phyloP scores from a whole-genome alignment of 1,140 invertebrate genomes.

The Drosophila sulfurigaster region DNA sequence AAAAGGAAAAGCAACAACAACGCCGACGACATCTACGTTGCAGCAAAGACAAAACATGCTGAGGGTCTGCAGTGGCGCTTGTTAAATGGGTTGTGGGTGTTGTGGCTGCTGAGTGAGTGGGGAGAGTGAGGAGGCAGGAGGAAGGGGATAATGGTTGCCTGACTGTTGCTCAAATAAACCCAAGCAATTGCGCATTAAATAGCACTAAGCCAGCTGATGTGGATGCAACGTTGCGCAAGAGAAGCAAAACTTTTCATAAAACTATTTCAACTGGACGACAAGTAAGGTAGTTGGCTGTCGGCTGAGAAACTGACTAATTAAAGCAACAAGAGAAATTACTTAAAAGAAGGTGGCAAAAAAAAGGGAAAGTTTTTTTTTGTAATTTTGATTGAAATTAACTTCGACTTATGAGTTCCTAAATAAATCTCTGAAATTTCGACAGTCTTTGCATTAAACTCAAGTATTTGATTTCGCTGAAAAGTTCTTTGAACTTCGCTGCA shows the following conservation, averaged over 20 bases:
- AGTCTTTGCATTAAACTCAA: no score
- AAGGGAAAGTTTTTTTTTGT: no score
- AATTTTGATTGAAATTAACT: no score
- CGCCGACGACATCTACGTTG: not conserved
- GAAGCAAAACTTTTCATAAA: constrained; percentile 8
- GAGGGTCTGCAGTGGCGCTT: constrained; percentile 28
- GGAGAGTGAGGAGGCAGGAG: not conserved
- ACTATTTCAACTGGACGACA: constrained; percentile 15
- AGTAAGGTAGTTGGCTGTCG: not conserved
- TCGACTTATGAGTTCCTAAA: no score
- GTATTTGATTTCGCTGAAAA: constrained; percentile 19
- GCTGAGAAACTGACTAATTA: constrained; percentile 5
- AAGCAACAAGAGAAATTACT: not conserved
- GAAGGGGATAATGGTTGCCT: constrained; percentile 14
- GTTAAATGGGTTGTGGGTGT: constrained; percentile 27
- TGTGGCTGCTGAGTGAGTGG: not conserved
- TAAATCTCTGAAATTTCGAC: no score
- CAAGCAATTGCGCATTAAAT: constrained; percentile 58
- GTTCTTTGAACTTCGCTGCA: constrained; percentile 41
- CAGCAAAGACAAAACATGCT: constrained; percentile 59
- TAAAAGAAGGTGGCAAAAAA: no score
- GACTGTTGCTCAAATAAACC: constrained; percentile 50
- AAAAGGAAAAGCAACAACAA: no score
- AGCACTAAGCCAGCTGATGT: constrained; percentile 48
- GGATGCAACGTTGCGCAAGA: constrained; percentile 7